Conservation (phyloP, 2,888 invertebrate species). For the Euproctis similis region DNA sequence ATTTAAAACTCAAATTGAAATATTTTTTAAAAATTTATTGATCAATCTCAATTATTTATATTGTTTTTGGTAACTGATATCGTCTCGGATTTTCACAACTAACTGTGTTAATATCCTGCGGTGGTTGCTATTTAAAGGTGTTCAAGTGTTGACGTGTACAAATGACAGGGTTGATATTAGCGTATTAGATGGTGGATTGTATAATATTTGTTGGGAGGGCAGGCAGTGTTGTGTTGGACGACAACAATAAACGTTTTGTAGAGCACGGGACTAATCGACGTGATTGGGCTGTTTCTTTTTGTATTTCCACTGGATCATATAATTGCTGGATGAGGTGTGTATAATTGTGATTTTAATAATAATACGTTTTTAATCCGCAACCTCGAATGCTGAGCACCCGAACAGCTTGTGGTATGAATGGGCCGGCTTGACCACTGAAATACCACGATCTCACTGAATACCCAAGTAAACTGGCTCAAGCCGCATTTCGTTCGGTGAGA, state of each 20-base stretch:
- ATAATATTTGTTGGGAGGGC: slow-evolving; percentile 46
- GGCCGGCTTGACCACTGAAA: no score
- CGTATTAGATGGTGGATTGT: slow-evolving; percentile 62
- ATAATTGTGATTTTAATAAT: no score
- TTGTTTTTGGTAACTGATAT: no score
- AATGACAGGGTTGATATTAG: slow-evolving; percentile 49
- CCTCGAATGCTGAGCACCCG: no score
- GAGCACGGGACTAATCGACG: slow-evolving; percentile 70
- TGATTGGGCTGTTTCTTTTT: slow-evolving; percentile 64
- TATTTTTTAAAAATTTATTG: no score
- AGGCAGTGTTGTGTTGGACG: slow-evolving; percentile 53
- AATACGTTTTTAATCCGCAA: no score
- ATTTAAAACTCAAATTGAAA: no score
- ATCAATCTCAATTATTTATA: no score
- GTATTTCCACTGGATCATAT: slow-evolving; percentile 18
- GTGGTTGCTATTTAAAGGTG: slow-evolving; percentile 55
- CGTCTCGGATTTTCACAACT: slow-evolving; percentile 41
- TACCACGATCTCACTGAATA: no score
- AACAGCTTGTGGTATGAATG: no score
- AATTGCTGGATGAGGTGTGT: slow-evolving; percentile 24
- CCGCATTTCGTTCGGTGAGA: no score
- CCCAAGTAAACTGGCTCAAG: no score
- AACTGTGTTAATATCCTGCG: slow-evolving; percentile 47
- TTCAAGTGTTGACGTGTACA: slow-evolving; percentile 46
- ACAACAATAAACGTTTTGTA: slow-evolving; percentile 61